Evolutionary conservation across 2,888 invertebrate species (phyloP), one percentile per base, ranked within the genome.

Genomic region (Xanthorhoe designata): DNA sequence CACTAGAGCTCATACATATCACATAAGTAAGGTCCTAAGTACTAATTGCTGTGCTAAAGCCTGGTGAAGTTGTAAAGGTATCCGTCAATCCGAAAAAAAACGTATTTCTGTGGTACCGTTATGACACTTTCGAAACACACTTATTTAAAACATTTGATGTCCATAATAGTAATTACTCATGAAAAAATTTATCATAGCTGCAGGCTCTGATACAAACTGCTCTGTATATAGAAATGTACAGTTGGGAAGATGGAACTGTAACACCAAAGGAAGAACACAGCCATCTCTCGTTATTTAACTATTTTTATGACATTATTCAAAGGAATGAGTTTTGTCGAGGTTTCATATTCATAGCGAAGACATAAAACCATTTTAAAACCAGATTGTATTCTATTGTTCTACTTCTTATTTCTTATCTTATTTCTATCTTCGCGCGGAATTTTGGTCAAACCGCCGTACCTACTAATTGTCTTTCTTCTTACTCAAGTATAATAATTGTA

Each of bases 291-390:
- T 88, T 90, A 87, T 88, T 90, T 89, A 88, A 90, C 83, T 78
- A 85, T 88, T 89, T 90, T 87, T 87, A 87, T 84, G 78, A 84
- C 80, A 87, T 90, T 89, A 87, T 87, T 88, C 82, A 82, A 82
- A 76, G 78, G 80, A 86, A 87, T 84, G 83, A 84, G 82, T 85
- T 85, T 86, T 85, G 79, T 73, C 70, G 71, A 78, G 80, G 78
- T 75, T 83, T 84, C 78, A 73, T 82, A 78, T 80, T 83, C 78
- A 81, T 78, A 72, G 73, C 73, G 64, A 74, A 78, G 77, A 75
- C 75, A 77, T 80, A 78, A 80, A 75, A 77, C 73, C 75, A 76
- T 70, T 76, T 72, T 55, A 63, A 73, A 71, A 70, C 61, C 71
- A 77, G 74, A 76, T 76, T 75, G 75, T 72, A 75, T 52, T 38